These are phyloP conservation scores for Sabellastarte sp. DNA, from an alignment of 2,888 invertebrate species.

Conservation along the genomic window DNA sequence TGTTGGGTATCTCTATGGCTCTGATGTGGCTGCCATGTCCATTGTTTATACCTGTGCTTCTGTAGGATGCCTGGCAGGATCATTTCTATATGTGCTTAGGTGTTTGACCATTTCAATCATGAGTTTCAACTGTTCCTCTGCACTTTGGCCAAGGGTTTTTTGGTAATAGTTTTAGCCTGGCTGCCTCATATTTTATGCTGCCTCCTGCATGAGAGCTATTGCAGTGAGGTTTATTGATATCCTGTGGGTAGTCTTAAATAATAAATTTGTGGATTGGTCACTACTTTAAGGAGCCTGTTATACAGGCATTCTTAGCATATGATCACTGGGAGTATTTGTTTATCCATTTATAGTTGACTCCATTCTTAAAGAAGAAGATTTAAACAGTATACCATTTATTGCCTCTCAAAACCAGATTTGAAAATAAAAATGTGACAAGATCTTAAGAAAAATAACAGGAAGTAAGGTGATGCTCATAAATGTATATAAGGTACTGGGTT, in stretches of 20 bases:
- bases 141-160: background rate
- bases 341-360: background rate
- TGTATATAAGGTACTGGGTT: no score
- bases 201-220: background rate
- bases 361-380: background rate
- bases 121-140: background rate
- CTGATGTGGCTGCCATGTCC: background rate
- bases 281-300: background rate
- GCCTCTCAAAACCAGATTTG: background rate
- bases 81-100: background rate
- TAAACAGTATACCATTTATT: no score
- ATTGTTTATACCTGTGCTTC: background rate
- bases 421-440: no score
- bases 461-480: no score
- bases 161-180: background rate
- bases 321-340: background rate
- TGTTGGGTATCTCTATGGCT: background rate
- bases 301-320: background rate
- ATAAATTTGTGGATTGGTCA: background rate
- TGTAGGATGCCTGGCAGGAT: background rate
- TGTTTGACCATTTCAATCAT: background rate
- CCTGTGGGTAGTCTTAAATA: background rate
- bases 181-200: background rate
- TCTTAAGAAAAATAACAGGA: no score
- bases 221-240: background rate